phyloP scores from a whole-genome alignment of 2,888 invertebrate genomes.

The Dastarcus helophoroides region DNA sequence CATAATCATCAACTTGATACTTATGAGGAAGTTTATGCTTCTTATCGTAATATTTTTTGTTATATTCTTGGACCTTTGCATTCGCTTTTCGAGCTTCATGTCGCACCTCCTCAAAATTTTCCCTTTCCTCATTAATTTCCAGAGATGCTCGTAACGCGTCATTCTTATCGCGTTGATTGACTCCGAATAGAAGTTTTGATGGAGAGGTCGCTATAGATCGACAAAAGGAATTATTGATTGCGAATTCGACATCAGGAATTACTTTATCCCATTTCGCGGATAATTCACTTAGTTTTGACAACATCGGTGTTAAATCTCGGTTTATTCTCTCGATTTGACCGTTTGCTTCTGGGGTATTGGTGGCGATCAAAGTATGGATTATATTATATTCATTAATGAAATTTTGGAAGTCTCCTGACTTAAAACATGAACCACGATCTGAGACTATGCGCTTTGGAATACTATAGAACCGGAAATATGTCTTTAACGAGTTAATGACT shows the following conservation, averaged over 20 bases:
- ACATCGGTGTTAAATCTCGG: conserved; percentile 15
- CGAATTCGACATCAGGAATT: conserved; percentile 14
- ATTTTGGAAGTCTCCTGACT: conserved; percentile 16
- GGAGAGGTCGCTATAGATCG: conserved; percentile 20
- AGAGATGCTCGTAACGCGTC: conserved; percentile 9
- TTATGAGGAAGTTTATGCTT: conserved; percentile 14
- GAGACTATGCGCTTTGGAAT: conserved; percentile 5
- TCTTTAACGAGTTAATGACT: conserved; percentile 5
- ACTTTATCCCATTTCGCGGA: conserved; percentile 13
- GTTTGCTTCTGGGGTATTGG: conserved; percentile 21
- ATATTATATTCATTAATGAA: conserved; percentile 16
- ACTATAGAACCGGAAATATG: conserved; percentile 6
- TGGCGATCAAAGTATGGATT: conserved; percentile 19
- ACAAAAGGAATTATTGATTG: conserved; percentile 19
- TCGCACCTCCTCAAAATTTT: conserved; percentile 4
- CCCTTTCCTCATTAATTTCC: conserved; percentile 9
- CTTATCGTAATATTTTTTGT: conserved; percentile 17
- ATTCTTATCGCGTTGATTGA: conserved; percentile 16
- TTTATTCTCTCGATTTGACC: conserved; percentile 21
- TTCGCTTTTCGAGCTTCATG: conserved; percentile 3
- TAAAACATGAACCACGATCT: conserved; percentile 21
- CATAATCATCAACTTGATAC: conserved; percentile 17
- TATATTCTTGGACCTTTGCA: conserved; percentile 13
- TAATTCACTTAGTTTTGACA: conserved; percentile 16
- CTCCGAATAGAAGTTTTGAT: conserved; percentile 21